Percentiles rank a stretch among this genome's conserved stretches.
Evolutionary conservation across 2,113 vertebrate genomes (phyloP).

Genomic region (Dinomys branickii): DNA sequence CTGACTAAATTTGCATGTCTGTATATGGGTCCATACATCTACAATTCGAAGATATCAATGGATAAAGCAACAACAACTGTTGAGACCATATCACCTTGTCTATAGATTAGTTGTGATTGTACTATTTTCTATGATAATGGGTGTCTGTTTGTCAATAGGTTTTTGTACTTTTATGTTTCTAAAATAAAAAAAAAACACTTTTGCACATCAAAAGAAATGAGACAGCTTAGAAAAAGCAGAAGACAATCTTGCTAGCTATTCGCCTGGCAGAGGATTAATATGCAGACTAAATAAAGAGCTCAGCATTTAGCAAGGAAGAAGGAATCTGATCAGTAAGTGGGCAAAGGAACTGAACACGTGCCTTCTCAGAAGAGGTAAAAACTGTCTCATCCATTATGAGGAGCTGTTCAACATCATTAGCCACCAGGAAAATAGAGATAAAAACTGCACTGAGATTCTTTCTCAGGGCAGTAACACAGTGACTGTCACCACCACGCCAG

Average conservation of each 20-base stretch:
- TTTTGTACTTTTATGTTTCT: no score
- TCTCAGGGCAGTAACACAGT: background rate
- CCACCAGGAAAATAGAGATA: background rate
- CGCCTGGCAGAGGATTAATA: background rate
- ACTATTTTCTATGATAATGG: no score
- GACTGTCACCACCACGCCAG: rapidly evolving
- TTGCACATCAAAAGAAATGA: background rate
- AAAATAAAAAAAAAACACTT: no score
- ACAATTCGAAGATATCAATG: no score
- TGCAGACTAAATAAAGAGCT: background rate
- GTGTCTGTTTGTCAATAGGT: no score
- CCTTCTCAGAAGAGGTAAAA: background rate
- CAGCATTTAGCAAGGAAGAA: background rate
- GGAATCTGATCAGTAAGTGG: background rate
- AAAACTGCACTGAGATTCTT: background rate
- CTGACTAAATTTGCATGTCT: no score
- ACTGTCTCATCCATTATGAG: background rate
- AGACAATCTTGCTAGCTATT: background rate
- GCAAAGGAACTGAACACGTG: background rate
- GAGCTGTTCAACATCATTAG: background rate
- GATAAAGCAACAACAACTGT: no score
- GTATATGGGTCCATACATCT: no score
- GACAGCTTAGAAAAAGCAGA: no score
- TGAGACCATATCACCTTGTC: no score
- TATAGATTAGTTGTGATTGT: no score